Percentiles rank a stretch among this genome's conserved stretches.
These are phyloP conservation scores for Lepidurus arcticus DNA, from an alignment of 1,140 invertebrate genomes.

Conservation along the genomic window DNA sequence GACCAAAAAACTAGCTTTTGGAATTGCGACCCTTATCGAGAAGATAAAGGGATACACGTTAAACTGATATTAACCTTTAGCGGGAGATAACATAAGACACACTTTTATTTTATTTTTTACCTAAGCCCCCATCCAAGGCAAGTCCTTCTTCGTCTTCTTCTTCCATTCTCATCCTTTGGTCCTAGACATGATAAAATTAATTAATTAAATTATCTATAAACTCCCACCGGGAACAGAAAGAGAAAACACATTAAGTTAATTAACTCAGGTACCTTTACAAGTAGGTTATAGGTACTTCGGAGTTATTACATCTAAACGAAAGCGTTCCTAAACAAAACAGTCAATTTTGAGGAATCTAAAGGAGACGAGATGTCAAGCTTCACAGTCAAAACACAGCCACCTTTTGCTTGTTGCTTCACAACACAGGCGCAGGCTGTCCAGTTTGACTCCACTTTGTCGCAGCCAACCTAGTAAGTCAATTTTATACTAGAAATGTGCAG, in stretches of 20 bases:
- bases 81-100: background rate
- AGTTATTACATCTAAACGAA: no score
- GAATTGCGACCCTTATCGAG: background rate
- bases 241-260: no score
- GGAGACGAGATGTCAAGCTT: background rate
- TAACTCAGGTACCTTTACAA: no score
- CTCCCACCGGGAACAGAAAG: background rate
- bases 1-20: background rate
- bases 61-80: background rate
- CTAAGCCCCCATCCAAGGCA: background rate
- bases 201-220: background rate
- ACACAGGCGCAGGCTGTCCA: background rate
- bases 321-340: no score
- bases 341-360: background rate
- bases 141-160: conserved; percentile 15
- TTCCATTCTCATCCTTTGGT: conserved; percentile 1
- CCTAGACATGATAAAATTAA: background rate
- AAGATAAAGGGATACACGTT: background rate
- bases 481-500: background rate
- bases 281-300: no score
- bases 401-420: conserved; percentile 19
- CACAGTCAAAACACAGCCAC: conserved; percentile 4
- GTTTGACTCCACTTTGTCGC: background rate
- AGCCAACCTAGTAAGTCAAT: background rate
- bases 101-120: background rate